Conservation (phyloP, 35 echinoderm and acorn worm species). For the Stichopus chloronotus region DNA sequence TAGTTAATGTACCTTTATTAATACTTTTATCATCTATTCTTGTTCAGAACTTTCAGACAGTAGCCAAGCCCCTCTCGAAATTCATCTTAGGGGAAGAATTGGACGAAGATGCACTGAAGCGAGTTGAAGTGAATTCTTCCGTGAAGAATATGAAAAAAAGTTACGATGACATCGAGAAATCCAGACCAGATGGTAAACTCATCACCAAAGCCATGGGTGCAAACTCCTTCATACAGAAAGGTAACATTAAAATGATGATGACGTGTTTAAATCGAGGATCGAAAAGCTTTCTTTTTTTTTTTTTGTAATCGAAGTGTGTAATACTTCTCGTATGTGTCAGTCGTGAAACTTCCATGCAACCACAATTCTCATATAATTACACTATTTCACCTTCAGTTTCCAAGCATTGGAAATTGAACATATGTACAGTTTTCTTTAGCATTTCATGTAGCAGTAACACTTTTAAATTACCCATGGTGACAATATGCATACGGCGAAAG, state of each 20-base stretch:
- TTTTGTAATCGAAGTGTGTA: too few species aligned
- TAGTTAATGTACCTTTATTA: too few species aligned
- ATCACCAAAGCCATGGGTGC: conserved; percentile 3
- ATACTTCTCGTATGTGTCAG: too few species aligned
- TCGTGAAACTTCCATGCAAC: too few species aligned
- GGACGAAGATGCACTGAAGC: conserved; percentile 8
- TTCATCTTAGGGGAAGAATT: conserved; percentile 46
- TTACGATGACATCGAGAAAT: conserved; percentile 43
- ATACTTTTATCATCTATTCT: neutral
- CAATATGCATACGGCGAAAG: too few species aligned
- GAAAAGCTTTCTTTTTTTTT: too few species aligned
- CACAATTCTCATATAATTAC: too few species aligned
- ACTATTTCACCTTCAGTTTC: too few species aligned
- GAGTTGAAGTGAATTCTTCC: conserved; percentile 34
- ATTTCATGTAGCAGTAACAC: too few species aligned
- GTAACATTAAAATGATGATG: neutral
- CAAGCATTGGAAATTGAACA: too few species aligned
- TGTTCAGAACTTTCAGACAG: neutral
- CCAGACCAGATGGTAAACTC: neutral
- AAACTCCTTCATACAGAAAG: conserved; percentile 32
- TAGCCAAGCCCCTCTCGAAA: conserved; percentile 21
- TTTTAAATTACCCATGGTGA: too few species aligned
- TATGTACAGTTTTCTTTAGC: too few species aligned
- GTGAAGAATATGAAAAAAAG: conserved; percentile 64
- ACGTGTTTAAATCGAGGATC: neutral